phyloP scores from a whole-genome alignment of 1,140 invertebrate species.

The Trichonephila clavipes region DNA sequence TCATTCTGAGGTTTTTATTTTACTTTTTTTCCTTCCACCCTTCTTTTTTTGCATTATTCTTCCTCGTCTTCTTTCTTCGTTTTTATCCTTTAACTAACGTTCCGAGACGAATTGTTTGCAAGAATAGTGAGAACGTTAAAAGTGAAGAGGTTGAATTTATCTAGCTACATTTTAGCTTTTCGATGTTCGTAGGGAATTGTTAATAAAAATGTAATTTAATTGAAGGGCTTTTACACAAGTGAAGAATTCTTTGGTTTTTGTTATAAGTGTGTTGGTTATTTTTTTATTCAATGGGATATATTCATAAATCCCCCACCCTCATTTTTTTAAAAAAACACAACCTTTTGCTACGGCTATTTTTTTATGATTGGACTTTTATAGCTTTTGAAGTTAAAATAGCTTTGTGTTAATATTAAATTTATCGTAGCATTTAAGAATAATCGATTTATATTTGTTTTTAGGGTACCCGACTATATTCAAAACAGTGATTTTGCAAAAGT shows the following conservation, averaged over 20 bases:
- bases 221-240: not conserved
- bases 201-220: not conserved
- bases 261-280: not conserved
- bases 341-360: too few relatives aligned
- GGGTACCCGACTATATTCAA: too few relatives aligned
- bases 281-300: not conserved
- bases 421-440: too few relatives aligned
- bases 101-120: not conserved
- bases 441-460: too few relatives aligned
- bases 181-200: not conserved
- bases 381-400: too few relatives aligned
- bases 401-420: too few relatives aligned
- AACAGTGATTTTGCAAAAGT: too few relatives aligned
- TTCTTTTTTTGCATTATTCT: conserved; percentile 16
- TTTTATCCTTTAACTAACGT: conserved; percentile 27
- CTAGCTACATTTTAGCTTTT: conserved; percentile 25
- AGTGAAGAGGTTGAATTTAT: not conserved
- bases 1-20: conserved; percentile 2
- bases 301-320: too few relatives aligned
- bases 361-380: too few relatives aligned
- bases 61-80: not conserved
- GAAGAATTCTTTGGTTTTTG: not conserved
- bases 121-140: not conserved
- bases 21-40: not conserved
- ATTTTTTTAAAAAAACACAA: too few relatives aligned